Evolutionary conservation across 2,888 invertebrate species (phyloP), one percentile per base, ranked within the genome.

Genomic region (Diaphora mendica): DNA sequence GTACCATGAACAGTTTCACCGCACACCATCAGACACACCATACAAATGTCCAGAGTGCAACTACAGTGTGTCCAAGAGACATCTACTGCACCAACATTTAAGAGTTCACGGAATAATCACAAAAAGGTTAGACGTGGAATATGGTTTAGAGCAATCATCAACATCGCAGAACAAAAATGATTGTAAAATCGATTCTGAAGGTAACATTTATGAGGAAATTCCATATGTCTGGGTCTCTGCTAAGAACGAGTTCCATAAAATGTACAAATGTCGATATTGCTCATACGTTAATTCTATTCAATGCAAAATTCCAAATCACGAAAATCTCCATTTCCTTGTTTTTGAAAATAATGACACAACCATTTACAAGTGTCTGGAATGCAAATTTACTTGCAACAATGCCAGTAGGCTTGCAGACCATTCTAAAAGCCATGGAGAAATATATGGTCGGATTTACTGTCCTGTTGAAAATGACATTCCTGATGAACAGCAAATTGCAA

Each of bases 1-100:
- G 88, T 98, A 98, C 89, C 98, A 98, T 88, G 98, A 98, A 87
- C 98, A 98, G 87, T 97, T 98, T 89, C 99, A 99, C 88, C 96
- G 97, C 26, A 88, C 93, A 62, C 97, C 97, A 0, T 96, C 97
- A 71, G 97, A 97, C 66, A 97, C 97, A 0, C 97, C 97, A n/a
- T 98, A 97, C 91, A 98, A 98, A 90, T 99, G 99, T 88, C 96
- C 96, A 35, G 96, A 97, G 83, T 99, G 98, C 90, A 97, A 97
- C 80, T 98, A 98, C 89, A 98, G 98, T 87, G 98, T 98, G 15
- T 97, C 97, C 73, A 97, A 97, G 88, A 96, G 97, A 79, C 97
- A 98, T 85, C 95, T 98, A 62, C 95, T 98, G n/a, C 97, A 97
- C 88, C 98, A 98, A 85, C 98, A 98, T 90, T 96, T 97, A 90